Evolutionary conservation across 2,797 vertebrate genomes (phyloP), one percentile per base, ranked within the genome.

Genomic region (Danio kyathit): DNA sequence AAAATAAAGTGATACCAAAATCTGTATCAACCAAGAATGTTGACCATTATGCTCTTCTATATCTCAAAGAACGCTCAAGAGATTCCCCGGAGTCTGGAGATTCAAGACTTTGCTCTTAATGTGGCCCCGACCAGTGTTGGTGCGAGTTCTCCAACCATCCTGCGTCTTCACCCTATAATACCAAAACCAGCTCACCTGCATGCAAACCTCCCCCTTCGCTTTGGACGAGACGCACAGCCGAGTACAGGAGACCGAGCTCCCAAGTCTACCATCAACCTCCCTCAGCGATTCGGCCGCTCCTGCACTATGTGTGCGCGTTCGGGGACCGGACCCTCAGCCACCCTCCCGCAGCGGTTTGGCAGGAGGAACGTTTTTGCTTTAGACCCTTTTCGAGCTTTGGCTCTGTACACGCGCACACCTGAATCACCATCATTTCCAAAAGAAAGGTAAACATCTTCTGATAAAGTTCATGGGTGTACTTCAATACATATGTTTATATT

Each of bases 271-370:
- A 90, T 88, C 19, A 94, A 92, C 86, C 85, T 94, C 79, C 93
- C 94, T 0, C 94, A 94, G 76, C 91, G 93, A 75, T 94, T 95
- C 9, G 94, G 94, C 0, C 85, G 93, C 51, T 87, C 91, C 16
- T 92, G 91, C 49, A 46, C 54, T 0, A 59, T 83, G 52, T 92
- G 93, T 44, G 83, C 56, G 0, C 29, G 63, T 0, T 40, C 76
- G 21, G 75, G 7, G 12, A 84, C 44, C 4, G 74, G 71, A 3
- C 78, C 12, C 0, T 80, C 85, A 41, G 82, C 86, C 1, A 84
- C 61, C 29, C 78, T 88, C n/a, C 88, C 84, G 5, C 90, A 86
- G 38, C 87, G 85, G 61, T 90, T 87, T 67, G 88, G 87, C 44
- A 90, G 87, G 41, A 66, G 82, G 54, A 88, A 86, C 6, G 56